Base-by-base conservation (phyloP, 2,113 vertebrate genomes). In the Phrynocephalus versicolor region DNA sequence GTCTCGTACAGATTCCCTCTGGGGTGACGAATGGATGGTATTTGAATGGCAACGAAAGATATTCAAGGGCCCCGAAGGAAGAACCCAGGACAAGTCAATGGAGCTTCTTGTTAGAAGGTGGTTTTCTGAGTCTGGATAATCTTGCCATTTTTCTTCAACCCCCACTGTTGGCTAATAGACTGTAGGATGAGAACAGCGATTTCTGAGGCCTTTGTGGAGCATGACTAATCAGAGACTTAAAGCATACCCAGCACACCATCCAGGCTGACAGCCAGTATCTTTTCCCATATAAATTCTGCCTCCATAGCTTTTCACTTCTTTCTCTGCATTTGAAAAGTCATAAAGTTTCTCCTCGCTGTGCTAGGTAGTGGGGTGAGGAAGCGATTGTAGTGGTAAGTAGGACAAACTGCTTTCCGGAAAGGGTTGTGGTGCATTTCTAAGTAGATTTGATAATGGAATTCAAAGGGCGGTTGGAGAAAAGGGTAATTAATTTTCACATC, bases 191-290 rank as follows among this genome's bases (percentile, higher is more conserved):
- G 67, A 85, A 45, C 19, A 51, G 84, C 69, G 62, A 10, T 80
- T 6, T 80, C 77, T 51, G 69, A 73, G 79, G 69, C 65, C 30
- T 65, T 73, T 80, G 37, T 51, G 67, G 80, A 71, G 67, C 57
- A 25, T 80, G 69, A 73, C 69, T 73, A 64, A 85, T 85, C 14
- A 25, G 39, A 85, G 57, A 73, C 76, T 85, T 79, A 65, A 33
- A n/a, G 73, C 76, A 27, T 37, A 62, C 12, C 2, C 25, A 78
- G 65, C 39, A 30, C 39, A 21, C 73, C n/a, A n/a, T n/a, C 23
- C 6, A 78, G 81, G 55, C 74, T 62, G 51, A 83, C 65, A 55
- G n/a, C 55, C 75, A 72, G 37, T 55, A 70, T 30, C 73, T 71
- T 60, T 76, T 30, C 73, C 35, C 35, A 45, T 70, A 10, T 39